A percentile compares a stretch with the other conserved stretches of the same genome.
Evolutionary conservation across 2,888 invertebrate genomes (phyloP).

Genomic region (Molorchus minor): DNA sequence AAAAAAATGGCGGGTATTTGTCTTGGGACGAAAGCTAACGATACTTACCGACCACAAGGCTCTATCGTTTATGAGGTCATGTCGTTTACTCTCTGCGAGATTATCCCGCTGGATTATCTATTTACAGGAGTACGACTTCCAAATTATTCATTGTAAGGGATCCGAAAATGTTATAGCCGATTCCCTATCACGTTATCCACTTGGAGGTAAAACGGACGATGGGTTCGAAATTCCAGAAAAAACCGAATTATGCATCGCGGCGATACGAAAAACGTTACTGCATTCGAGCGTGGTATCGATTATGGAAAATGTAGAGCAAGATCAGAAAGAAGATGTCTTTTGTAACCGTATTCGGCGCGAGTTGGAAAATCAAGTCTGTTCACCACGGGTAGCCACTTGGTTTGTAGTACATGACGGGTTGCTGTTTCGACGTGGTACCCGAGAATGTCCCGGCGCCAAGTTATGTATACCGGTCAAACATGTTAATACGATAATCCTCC

Average conservation of each 20-base stretch:
- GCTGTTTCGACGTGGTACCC: constrained; percentile 1
- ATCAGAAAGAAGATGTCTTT: neutral
- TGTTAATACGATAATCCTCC: neutral
- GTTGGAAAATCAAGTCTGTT: neutral
- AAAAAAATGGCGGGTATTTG: neutral
- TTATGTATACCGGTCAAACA: constrained; percentile 15
- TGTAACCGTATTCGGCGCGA: neutral
- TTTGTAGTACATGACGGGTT: constrained; percentile 6
- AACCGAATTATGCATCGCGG: neutral
- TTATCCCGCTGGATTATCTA: constrained; percentile 11
- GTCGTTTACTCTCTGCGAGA: neutral
- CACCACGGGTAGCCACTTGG: neutral
- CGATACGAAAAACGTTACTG: neutral
- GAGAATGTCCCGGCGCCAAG: neutral
- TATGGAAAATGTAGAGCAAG: neutral
- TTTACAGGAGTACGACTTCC: constrained; percentile 14
- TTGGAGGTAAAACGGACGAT: neutral
- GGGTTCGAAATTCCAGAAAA: neutral
- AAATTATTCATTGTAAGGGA: constrained; percentile 8
- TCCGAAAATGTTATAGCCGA: constrained; percentile 11
- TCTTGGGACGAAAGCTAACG: neutral
- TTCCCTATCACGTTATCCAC: constrained; percentile 2
- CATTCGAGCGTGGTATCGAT: neutral
- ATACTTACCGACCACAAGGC: constrained; percentile 11
- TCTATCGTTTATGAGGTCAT: neutral